These are phyloP conservation scores for Meliscaeva auricollis DNA, from an alignment of 2,888 invertebrate species.

Conservation along the genomic window DNA sequence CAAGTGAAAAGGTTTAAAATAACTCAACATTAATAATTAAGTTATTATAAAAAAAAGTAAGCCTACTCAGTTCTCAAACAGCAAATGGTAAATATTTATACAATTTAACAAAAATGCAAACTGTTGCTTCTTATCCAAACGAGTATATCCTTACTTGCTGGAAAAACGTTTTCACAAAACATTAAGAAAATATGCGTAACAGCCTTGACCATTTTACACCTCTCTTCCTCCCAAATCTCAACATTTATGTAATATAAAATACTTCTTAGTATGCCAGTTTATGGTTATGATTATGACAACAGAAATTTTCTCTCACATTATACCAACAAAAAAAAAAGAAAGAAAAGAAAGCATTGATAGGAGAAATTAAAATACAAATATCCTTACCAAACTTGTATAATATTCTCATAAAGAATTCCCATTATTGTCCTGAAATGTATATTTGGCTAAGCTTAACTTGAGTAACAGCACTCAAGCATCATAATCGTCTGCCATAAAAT, in stretches of 20 bases:
- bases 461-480: slow-evolving; percentile 59
- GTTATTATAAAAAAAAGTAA: too few relatives aligned
- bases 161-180: too few relatives aligned
- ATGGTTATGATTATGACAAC: slow-evolving; percentile 16
- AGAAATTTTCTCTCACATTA: neutral
- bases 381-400: slow-evolving; percentile 52
- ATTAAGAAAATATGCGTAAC: too few relatives aligned
- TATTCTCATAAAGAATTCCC: slow-evolving; percentile 65
- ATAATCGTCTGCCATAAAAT: slow-evolving; percentile 71
- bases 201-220: too few relatives aligned
- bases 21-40: too few relatives aligned
- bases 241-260: neutral
- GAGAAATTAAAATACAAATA: slow-evolving; percentile 68
- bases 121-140: too few relatives aligned
- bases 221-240: too few relatives aligned
- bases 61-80: too few relatives aligned
- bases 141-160: too few relatives aligned
- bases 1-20: too few relatives aligned
- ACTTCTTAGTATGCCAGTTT: neutral
- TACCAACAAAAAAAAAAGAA: neutral
- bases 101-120: too few relatives aligned
- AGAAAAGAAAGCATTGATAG: slow-evolving; percentile 24
- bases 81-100: too few relatives aligned
- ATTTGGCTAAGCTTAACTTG: slow-evolving; percentile 60
- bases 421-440: slow-evolving; percentile 61